phyloP scores from a whole-genome alignment of 2,888 invertebrate genomes.

The Metallyticus violacea region DNA sequence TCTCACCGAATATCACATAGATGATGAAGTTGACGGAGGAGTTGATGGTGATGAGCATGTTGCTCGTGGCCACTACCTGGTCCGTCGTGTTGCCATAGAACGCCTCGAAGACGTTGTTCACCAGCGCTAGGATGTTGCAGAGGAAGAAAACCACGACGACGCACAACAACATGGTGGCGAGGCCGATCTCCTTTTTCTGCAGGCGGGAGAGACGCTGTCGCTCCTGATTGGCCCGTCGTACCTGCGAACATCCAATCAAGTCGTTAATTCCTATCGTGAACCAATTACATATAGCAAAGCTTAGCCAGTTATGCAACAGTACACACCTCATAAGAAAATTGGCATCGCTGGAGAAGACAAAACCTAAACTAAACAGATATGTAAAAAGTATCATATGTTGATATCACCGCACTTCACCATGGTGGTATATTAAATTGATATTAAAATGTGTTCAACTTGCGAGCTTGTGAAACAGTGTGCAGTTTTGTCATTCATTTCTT shows the following conservation, averaged over 20 bases:
- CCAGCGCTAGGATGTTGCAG: slow-evolving; percentile 84
- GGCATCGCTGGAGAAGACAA: too few relatives aligned
- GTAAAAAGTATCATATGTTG: too few relatives aligned
- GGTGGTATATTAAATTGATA: too few relatives aligned
- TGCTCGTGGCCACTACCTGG: slow-evolving; percentile 76
- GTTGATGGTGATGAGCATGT: slow-evolving; percentile 93
- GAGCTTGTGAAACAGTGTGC: too few relatives aligned
- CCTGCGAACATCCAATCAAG: slow-evolving; percentile 53
- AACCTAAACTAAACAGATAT: too few relatives aligned
- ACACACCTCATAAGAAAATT: too few relatives aligned
- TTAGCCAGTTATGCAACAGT: too few relatives aligned
- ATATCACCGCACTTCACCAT: too few relatives aligned
- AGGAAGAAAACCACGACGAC: slow-evolving; percentile 93
- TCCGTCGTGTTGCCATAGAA: slow-evolving; percentile 65
- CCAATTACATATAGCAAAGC: too few relatives aligned
- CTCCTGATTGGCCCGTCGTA: slow-evolving; percentile 84
- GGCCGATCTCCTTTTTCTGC: slow-evolving; percentile 87
- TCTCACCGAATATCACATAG: slow-evolving; percentile 96
- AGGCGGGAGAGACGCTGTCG: slow-evolving; percentile 84
- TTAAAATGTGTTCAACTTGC: too few relatives aligned
- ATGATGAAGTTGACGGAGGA: slow-evolving; percentile 97
- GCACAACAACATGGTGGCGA: slow-evolving; percentile 92
- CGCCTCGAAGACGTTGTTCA: slow-evolving; percentile 82
- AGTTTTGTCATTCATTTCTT: too few relatives aligned
- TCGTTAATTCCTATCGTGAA: too few relatives aligned